A percentile compares a stretch with the other conserved stretches of the same genome.
Evolutionary conservation across 2,113 vertebrate species (phyloP).

Genomic region (Ictalurus punctatus): DNA sequence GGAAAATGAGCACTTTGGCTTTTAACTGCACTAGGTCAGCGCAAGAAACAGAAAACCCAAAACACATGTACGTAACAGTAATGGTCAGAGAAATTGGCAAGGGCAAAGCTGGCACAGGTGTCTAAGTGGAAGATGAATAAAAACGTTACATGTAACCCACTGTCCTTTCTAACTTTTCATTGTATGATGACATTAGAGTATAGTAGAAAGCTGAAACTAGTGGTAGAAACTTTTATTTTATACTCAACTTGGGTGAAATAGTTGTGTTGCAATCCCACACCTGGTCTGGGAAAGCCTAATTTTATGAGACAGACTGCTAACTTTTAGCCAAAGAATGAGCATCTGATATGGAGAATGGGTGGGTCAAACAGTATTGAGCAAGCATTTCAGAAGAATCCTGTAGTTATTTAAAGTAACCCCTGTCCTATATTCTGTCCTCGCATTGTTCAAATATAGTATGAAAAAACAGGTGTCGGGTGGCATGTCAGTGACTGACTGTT

Average conservation of each 20-base stretch:
- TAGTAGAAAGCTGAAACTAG: neutral
- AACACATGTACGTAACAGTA: neutral
- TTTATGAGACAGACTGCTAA: neutral
- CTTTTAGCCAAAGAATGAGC: neutral
- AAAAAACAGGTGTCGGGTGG: neutral
- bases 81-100: neutral
- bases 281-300: neutral
- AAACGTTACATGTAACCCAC: neutral
- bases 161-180: neutral
- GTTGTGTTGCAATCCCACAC: neutral
- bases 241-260: neutral
- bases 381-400: neutral
- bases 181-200: neutral
- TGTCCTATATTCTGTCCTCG: neutral
- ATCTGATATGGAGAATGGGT: neutral
- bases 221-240: neutral
- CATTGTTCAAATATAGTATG: neutral
- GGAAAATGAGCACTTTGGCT: neutral
- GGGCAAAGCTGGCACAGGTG: neutral
- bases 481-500: neutral
- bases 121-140: neutral
- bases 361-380: neutral
- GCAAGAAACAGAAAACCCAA: neutral
- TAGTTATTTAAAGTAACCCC: neutral
- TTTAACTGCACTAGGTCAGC: neutral